Conservation (phyloP, 2,113 vertebrate species). For the Variabilichromis moorii region DNA sequence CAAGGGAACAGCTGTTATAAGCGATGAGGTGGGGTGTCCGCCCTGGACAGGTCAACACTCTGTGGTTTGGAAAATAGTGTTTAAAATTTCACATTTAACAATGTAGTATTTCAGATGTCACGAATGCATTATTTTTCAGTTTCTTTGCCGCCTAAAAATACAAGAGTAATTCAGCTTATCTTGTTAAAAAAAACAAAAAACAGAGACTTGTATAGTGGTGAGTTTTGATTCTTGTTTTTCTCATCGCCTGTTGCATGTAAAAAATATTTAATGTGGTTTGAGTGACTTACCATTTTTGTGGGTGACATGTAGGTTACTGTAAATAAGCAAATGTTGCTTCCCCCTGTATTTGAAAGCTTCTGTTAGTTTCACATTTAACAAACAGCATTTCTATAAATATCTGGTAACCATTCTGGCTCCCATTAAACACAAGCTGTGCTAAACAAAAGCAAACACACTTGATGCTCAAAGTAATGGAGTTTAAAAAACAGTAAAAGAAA, state of each 20-base stretch:
- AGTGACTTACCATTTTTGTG: slow-evolving; percentile 30
- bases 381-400: not conserved
- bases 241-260: slow-evolving; percentile 45
- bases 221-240: slow-evolving; percentile 1
- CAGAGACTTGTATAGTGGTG: not conserved
- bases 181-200: not conserved
- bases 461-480: not conserved
- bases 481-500: not conserved
- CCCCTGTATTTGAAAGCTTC: slow-evolving; percentile 4
- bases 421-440: not conserved
- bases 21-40: not conserved
- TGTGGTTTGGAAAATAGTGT: not conserved
- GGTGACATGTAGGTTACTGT: slow-evolving; percentile 22
- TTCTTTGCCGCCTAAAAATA: not conserved
- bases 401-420: not conserved
- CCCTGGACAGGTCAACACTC: not conserved
- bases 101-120: not conserved
- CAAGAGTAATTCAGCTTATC: not conserved
- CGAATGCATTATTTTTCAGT: not conserved
- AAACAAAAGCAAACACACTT: not conserved
- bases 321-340: slow-evolving; percentile 29
- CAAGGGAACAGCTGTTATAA: not conserved
- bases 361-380: not conserved
- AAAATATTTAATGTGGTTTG: slow-evolving; percentile 21
- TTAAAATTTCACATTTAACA: not conserved